phyloP scores from a whole-genome alignment of 2,888 invertebrate species.

The Nysson spinosus region DNA sequence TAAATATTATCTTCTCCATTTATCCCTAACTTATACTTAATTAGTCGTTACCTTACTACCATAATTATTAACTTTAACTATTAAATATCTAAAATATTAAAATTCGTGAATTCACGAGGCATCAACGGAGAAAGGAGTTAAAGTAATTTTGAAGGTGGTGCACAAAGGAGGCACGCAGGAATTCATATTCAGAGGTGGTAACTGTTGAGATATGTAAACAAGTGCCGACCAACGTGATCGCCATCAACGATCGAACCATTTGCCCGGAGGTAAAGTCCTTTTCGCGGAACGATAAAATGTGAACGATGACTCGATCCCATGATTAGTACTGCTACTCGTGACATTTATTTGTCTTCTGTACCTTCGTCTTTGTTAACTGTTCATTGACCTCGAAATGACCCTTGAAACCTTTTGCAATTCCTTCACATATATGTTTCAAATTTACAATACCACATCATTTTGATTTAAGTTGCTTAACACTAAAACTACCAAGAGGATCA shows the following conservation, averaged over 20 bases:
- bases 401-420: too few relatives aligned
- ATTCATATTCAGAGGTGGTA: constrained; percentile 70
- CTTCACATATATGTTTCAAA: too few relatives aligned
- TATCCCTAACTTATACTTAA: too few relatives aligned
- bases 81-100: too few relatives aligned
- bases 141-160: constrained; percentile 44
- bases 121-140: too few relatives aligned
- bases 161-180: constrained; percentile 42
- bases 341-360: constrained; percentile 37
- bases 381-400: constrained; percentile 29
- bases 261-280: constrained; percentile 57
- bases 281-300: constrained; percentile 67
- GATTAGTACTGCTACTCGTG: constrained; percentile 41
- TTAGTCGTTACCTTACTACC: too few relatives aligned
- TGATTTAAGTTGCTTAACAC: too few relatives aligned
- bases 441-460: too few relatives aligned
- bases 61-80: too few relatives aligned
- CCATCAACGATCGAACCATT: constrained; percentile 60
- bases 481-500: too few relatives aligned
- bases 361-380: constrained; percentile 34
- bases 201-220: constrained; percentile 71
- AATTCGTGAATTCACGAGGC: too few relatives aligned
- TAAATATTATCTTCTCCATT: too few relatives aligned
- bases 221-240: constrained; percentile 71
- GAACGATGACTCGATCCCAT: constrained; percentile 48